phyloP scores from a whole-genome alignment of 2,888 invertebrate genomes.

The Leucophora obtusa region DNA sequence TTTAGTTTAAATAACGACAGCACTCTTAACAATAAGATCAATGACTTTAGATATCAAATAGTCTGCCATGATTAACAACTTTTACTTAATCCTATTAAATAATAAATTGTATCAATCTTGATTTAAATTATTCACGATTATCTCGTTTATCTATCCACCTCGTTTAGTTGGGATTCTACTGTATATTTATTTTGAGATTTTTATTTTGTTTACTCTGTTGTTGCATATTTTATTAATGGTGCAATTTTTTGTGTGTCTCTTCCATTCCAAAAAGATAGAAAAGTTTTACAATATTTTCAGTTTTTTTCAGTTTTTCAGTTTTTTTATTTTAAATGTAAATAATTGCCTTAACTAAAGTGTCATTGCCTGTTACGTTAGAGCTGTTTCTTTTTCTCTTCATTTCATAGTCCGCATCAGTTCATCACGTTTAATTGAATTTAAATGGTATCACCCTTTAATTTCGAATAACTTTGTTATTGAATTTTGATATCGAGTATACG shows the following conservation, averaged over 20 bases:
- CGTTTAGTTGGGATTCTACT: slow-evolving; percentile 18
- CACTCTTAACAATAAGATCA: no score
- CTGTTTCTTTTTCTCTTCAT: background rate
- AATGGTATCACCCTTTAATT: slow-evolving; percentile 40
- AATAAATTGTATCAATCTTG: no score
- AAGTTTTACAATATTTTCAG: slow-evolving; percentile 22
- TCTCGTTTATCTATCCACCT: background rate
- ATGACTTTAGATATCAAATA: no score
- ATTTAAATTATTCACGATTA: background rate
- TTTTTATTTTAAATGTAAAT: slow-evolving; percentile 51
- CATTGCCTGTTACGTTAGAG: slow-evolving; percentile 34
- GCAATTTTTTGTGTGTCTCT: slow-evolving; percentile 27
- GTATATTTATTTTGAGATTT: slow-evolving; percentile 5
- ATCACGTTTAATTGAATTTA: slow-evolving; percentile 51
- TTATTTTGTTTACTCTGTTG: slow-evolving; percentile 28
- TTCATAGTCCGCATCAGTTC: slow-evolving; percentile 24
- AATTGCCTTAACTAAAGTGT: slow-evolving; percentile 58
- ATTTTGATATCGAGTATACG: slow-evolving; percentile 8
- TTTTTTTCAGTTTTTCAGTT: slow-evolving; percentile 15
- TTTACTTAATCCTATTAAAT: no score
- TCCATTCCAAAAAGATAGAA: slow-evolving; percentile 13
- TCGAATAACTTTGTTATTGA: slow-evolving; percentile 15
- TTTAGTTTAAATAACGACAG: no score
- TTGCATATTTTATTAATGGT: slow-evolving; percentile 52
- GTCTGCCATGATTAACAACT: no score